A percentile compares a stretch with the other conserved stretches of the same genome.
These are phyloP conservation scores for Forbesichthys agassizii DNA, from an alignment of 2,113 vertebrate genomes.

Conservation along the genomic window DNA sequence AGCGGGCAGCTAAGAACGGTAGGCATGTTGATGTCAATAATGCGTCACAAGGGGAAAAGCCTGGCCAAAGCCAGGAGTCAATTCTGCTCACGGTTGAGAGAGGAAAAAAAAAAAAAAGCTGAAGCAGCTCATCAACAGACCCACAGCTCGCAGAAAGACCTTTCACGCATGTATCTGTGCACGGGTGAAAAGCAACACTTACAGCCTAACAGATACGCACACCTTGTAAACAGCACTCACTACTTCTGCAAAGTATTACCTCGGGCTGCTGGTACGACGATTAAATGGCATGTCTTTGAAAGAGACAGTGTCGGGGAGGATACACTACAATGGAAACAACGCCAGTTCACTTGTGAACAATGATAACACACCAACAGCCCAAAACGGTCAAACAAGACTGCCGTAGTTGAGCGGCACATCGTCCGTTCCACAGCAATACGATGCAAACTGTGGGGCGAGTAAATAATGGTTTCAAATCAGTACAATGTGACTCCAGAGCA, in stretches of 20 bases:
- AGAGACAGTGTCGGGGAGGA: neutral
- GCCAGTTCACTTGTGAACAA: constrained; percentile 19
- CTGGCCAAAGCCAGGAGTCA: constrained; percentile 54
- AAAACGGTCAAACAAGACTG: constrained; percentile 41
- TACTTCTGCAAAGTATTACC: neutral
- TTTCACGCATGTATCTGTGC: constrained; percentile 10
- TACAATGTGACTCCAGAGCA: constrained; percentile 37
- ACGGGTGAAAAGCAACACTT: constrained; percentile 11
- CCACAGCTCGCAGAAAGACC: neutral
- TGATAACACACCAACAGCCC: constrained; percentile 32
- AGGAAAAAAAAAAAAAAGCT: constrained; percentile 32
- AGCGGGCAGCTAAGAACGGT: constrained; percentile 33
- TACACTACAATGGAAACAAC: constrained; percentile 11
- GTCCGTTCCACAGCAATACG: neutral
- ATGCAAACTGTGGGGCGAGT: constrained; percentile 29
- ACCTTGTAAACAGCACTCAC: too few relatives aligned
- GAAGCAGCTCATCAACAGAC: constrained; percentile 31
- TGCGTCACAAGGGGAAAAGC: constrained; percentile 52
- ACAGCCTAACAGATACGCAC: neutral
- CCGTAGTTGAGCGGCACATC: neutral
- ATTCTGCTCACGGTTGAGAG: constrained; percentile 45
- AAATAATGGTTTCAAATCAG: constrained; percentile 28
- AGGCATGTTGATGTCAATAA: constrained; percentile 26
- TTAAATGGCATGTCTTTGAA: neutral
- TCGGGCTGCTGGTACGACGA: neutral